phyloP scores from a whole-genome alignment of 2,797 vertebrate species.

The Protonibea diacanthus region DNA sequence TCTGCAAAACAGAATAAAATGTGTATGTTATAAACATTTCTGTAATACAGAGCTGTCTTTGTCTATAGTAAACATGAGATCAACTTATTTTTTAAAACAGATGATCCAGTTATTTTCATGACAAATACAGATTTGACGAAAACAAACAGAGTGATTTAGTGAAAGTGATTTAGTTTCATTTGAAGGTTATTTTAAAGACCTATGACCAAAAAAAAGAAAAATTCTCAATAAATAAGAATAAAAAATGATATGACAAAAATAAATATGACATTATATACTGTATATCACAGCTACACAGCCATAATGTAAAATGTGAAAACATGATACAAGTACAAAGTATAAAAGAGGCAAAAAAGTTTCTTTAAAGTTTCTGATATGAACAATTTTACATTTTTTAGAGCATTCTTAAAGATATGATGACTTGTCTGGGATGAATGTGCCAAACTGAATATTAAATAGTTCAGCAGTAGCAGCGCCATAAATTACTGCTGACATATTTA shows the following conservation, averaged over 20 bases:
- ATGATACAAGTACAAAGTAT: no score
- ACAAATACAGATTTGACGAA: not conserved
- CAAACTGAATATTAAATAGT: not conserved
- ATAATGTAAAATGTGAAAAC: not conserved
- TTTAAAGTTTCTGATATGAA: not conserved
- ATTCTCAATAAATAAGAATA: not conserved
- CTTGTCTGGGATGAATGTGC: not conserved
- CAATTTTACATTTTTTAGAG: no score
- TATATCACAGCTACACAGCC: not conserved
- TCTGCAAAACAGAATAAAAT: not conserved
- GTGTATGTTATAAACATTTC: not conserved
- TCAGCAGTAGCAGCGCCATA: not conserved
- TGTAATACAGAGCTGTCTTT: conserved; percentile 3
- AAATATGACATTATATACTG: not conserved
- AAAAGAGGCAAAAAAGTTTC: no score
- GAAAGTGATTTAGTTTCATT: not conserved
- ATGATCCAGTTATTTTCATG: conserved; percentile 5
- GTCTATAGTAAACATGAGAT: conserved; percentile 39
- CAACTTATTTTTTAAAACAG: not conserved
- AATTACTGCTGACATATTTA: not conserved
- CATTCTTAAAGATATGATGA: no score
- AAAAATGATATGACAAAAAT: not conserved
- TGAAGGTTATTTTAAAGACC: not conserved
- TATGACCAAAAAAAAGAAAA: not conserved
- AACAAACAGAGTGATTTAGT: not conserved